Evolutionary conservation across 2,113 vertebrate species (phyloP).

Genomic region (Mesitornis unicolor): DNA sequence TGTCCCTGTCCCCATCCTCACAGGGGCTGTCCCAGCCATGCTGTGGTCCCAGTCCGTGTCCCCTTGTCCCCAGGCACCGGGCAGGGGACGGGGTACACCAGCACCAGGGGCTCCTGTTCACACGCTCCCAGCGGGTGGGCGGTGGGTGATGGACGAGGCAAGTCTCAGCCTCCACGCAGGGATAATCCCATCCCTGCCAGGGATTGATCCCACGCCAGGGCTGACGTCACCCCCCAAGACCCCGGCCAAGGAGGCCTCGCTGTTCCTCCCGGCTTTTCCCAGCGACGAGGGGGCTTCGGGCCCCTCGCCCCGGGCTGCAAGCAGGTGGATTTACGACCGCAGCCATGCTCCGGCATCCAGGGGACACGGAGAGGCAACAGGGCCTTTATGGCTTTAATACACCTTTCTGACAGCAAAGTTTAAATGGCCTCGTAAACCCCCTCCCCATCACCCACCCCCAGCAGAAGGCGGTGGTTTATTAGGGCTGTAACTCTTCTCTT

Average conservation of each 20-base stretch:
- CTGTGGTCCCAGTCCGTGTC: neutral
- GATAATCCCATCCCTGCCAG: neutral
- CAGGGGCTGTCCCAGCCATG: too few relatives aligned
- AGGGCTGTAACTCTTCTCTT: slow-evolving; percentile 59
- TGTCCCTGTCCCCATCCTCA: too few relatives aligned
- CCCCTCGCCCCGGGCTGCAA: neutral
- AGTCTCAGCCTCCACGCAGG: neutral
- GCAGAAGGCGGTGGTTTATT: slow-evolving; percentile 57
- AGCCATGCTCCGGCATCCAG: neutral
- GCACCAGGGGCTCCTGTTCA: neutral
- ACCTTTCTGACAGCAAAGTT: slow-evolving; percentile 61
- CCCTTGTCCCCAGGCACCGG: rapidly evolving
- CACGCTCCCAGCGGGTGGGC: rapidly evolving
- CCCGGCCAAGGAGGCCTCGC: neutral
- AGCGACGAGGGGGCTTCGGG: neutral
- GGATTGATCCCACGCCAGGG: neutral
- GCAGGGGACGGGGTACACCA: rapidly evolving
- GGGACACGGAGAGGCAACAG: neutral
- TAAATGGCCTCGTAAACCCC: slow-evolving; percentile 64
- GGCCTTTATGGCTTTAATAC: slow-evolving; percentile 59
- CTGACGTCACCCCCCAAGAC: slow-evolving; percentile 25
- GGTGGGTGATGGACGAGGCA: neutral
- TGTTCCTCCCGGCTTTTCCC: slow-evolving; percentile 1
- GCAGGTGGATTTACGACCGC: slow-evolving; percentile 50
- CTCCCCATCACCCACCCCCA: neutral